Evolutionary conservation across 2,888 invertebrate species (phyloP), one percentile per base, ranked within the genome.

Genomic region (Tenthredo scrophulariae): DNA sequence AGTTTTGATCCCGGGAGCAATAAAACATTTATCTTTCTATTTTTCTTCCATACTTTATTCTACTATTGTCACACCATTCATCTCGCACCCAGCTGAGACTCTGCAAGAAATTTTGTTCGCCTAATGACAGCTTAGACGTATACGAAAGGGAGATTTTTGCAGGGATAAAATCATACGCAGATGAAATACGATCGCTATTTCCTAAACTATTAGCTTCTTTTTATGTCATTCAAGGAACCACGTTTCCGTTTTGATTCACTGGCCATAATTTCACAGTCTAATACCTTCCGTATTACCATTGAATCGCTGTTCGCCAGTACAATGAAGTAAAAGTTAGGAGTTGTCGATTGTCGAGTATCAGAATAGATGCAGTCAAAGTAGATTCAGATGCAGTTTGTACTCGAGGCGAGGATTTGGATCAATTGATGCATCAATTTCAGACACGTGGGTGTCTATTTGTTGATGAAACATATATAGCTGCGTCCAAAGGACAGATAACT

Each of bases 1-100:
- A 74, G 74, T 74, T 74, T 74, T 43, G 46, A 74, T 37, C 70
- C 18, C 70, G 37, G 5, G 4, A 67, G 18, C 67, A 33, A 67
- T 67, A 33, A 2, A 33, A 29, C 33, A 67, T 70, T 70, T 70
- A 18, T 70, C n/a, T 26, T 65, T 70, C 22, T 58, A 9, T 58
- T 22, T 10, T 22, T 58, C 5, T 15, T 0, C 1, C 70, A 6
- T 13, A 13, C 15, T 65, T 13, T 65, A 26, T n/a, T 43, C 10
- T 43, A 0, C 40, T 43, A 0, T 43, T 43, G 15, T 22, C 29
- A 33, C 70, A 6, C 5, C 70, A 6, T 33, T 37, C 18, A 3
- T 18, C 29, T 13, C 18, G 5, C 18, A 33, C 70, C 37, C 37
- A 37, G 7, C 33, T 13, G 9, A 7, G 33, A 13, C 29, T 37